Base-by-base conservation (phyloP, 2,797 vertebrate species). In the Atherinosoma microstoma region DNA sequence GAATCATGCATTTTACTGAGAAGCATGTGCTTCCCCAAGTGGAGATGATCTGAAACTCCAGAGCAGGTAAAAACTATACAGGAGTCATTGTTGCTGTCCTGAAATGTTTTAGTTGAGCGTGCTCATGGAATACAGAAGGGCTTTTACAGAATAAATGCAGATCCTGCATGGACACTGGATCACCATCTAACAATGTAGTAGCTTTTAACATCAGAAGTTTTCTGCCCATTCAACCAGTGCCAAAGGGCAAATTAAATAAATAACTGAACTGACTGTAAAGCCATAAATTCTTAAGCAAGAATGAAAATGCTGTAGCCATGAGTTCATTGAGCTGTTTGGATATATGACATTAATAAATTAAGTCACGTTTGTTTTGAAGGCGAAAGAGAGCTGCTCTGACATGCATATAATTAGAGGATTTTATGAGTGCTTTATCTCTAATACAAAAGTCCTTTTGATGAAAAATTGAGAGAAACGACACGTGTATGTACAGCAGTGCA, bases 191-290 rank as follows among this genome's bases (percentile, higher is more conserved):
- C 51, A 74, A 34, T 9, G 29, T 11, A 35, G 59, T 27, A 35
- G 32, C 58, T 24, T 42, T 67, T 70, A 45, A 51, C 53, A 67
- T 70, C 49, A 74, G 49, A 70, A 59, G 38, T 61, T 66, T 61
- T 65, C n/a, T 59, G 54, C 22, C 63, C 15, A 16, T 30, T 72
- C 53, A 3, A 63, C 35, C 57, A 57, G 27, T 12, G 0, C 62
- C 62, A 51, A 51, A 70, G 62, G 40, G 73, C 69, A 76, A 67
- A 10, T 59, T n/a, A 76, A 79, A 68, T 49, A 51, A 70, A 74
- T 59, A 72, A 67, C 70, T 15, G 15, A 67, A 35, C 22, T 49
- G 6, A 60, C 57, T 60, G 22, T 32, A 60, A 79, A 68, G 38
- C 8, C 36, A 70, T 69, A 71, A 63, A 78, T 32, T 64, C 47